Base-by-base conservation (phyloP, 2,113 vertebrate genomes). In the Psilopogon haemacephalus region DNA sequence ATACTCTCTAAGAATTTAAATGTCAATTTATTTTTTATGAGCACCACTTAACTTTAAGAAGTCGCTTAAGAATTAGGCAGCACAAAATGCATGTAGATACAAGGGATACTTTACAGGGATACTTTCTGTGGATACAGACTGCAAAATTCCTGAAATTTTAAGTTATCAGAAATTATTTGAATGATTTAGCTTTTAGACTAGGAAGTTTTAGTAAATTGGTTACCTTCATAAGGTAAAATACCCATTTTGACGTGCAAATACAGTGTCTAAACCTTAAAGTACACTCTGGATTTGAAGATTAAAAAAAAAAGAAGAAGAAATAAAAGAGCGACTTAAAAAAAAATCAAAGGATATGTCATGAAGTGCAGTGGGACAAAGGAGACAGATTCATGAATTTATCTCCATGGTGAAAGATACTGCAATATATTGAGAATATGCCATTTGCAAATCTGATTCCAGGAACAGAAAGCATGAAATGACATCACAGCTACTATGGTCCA, bases 1-100 rank as follows among this genome's bases (percentile, higher is more conserved):
- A 92, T 95, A 89, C 13, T 88, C 42, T 73, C 12, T 83, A 80
- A 85, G 70, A 77, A 86, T 46, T 91, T 89, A 88, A 91, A 93
- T 64, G 56, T 56, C 68, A 83, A 77, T n/a, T 42, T 62, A 73
- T 89, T 94, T 94, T 97, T 91, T 62, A 56, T 93, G 50, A 67
- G 48, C 91, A 40, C 10, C 4, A 23, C 88, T 95, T 73, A 79
- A 65, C 20, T 93, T 94, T 94, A 90, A 69, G 76, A 88, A 85
- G 6, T 42, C 65, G 32, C 48, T 67, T 91, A 62, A 69, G 73
- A 86, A 56, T 85, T 78, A 59, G 69, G 63, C 18, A 24, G 8
- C 19, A 81, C 23, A 54, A 64, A 92, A 75, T 76, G 9, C 21
- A 75, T 6, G 28, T 16, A 78, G 15, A 16, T 32, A 69, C 2